Conservation (phyloP, 2,113 vertebrate species). For the Thamnophis sirtalis region DNA sequence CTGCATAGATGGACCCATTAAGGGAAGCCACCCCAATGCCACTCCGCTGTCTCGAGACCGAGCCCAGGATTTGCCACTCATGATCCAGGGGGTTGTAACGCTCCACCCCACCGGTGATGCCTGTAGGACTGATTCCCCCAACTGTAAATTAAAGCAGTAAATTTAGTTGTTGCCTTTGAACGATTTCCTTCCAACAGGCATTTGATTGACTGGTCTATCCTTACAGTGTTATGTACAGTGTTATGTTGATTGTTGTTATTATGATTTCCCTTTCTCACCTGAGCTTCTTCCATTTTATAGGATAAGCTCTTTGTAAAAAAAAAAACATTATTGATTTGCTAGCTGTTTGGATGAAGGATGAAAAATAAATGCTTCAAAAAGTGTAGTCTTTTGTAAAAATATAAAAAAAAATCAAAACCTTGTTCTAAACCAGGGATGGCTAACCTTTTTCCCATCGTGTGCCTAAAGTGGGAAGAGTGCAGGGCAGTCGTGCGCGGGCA, state of each 20-base stretch:
- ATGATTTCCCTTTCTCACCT: neutral
- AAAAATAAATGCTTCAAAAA: neutral
- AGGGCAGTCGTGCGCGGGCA: no score
- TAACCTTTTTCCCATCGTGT: no score
- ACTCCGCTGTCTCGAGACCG: conserved; percentile 49
- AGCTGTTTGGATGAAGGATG: neutral
- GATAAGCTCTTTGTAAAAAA: neutral
- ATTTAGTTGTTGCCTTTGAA: neutral
- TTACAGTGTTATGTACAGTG: neutral
- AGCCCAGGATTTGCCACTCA: conserved; percentile 60
- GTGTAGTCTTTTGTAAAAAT: neutral
- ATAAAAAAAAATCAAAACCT: neutral
- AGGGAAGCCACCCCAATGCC: conserved; percentile 61
- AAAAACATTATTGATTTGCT: neutral
- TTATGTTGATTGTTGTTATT: neutral
- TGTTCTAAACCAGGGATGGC: no score
- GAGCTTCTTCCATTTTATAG: neutral
- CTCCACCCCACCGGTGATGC: conserved; percentile 59
- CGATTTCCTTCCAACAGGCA: neutral
- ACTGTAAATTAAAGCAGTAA: conserved; percentile 43
- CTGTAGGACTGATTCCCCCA: conserved; percentile 59
- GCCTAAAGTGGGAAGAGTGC: no score
- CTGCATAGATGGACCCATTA: conserved; percentile 60
- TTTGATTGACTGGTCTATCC: neutral
- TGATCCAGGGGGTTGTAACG: conserved; percentile 62